phyloP scores from a whole-genome alignment of 2,113 vertebrate genomes.

The Taurulus bubalis region DNA sequence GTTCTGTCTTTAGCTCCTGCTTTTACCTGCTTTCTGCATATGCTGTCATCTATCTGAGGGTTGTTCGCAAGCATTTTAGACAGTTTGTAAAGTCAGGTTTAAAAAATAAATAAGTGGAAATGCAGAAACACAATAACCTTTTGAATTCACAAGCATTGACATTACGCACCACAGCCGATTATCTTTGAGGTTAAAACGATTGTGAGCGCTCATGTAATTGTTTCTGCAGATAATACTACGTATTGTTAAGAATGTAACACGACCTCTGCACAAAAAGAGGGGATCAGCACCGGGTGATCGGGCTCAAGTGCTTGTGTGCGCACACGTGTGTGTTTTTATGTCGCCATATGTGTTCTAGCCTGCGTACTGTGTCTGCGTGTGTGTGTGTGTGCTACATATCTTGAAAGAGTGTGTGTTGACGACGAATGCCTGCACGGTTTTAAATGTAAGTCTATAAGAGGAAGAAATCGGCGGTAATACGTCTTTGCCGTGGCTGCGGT shows the following conservation, averaged over 20 bases:
- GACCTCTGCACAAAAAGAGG: constrained; percentile 63
- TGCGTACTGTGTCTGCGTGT: not conserved
- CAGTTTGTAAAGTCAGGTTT: not conserved
- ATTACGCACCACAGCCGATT: not conserved
- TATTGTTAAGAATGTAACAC: constrained; percentile 37
- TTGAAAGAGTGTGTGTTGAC: constrained; percentile 21
- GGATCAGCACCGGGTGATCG: constrained; percentile 58
- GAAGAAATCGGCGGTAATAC: constrained; percentile 28
- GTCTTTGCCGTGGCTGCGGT: constrained; percentile 31
- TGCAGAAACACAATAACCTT: not conserved
- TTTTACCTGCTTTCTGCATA: constrained; percentile 3
- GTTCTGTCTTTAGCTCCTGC: not conserved
- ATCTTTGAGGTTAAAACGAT: constrained; percentile 18
- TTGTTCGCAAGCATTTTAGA: not conserved
- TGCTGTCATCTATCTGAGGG: not conserved
- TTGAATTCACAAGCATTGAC: not conserved
- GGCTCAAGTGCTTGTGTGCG: constrained; percentile 54
- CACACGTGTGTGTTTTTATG: constrained; percentile 22
- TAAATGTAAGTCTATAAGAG: constrained; percentile 20
- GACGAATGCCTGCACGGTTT: constrained; percentile 14
- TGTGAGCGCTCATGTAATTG: constrained; percentile 7
- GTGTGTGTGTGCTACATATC: constrained; percentile 18
- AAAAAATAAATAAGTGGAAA: too few species aligned
- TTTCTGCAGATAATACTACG: constrained; percentile 23
- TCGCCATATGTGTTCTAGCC: constrained; percentile 3